Evolutionary conservation across 2,113 vertebrate species (phyloP).

Genomic region (Numenius arquata): DNA sequence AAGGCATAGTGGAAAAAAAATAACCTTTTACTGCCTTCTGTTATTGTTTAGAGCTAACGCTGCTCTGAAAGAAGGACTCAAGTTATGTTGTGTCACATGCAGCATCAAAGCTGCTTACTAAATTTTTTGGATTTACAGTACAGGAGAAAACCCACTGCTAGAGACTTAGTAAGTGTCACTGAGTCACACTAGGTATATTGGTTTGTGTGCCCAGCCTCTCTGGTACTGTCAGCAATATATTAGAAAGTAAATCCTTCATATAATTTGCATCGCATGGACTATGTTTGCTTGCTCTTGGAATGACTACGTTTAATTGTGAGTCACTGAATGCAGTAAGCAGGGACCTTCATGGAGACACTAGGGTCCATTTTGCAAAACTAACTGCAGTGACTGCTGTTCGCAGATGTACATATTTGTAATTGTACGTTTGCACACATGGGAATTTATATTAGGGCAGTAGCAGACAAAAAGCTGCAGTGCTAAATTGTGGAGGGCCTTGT

Average conservation of each 20-base stretch:
- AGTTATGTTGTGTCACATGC: not conserved
- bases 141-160: not conserved
- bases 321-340: not conserved
- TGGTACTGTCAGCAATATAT: not conserved
- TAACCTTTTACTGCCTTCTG: slow-evolving; percentile 1
- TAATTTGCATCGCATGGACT: not conserved
- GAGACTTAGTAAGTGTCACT: not conserved
- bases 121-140: not conserved
- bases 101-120: not conserved
- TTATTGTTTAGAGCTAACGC: not conserved
- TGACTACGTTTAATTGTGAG: not conserved
- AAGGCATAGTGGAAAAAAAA: not conserved
- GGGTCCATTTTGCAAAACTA: not conserved
- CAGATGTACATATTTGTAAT: not conserved
- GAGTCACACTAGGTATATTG: not conserved
- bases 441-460: not conserved
- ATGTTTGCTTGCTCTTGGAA: not conserved
- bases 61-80: not conserved
- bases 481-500: not conserved
- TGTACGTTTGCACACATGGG: not conserved
- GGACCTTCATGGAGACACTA: not conserved
- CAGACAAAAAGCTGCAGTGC: not conserved
- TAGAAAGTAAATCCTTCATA: not conserved
- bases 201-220: not conserved
- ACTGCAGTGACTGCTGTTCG: not conserved